Base-by-base conservation (phyloP, 1,140 invertebrate genomes). In the Andrena cerasifolii region DNA sequence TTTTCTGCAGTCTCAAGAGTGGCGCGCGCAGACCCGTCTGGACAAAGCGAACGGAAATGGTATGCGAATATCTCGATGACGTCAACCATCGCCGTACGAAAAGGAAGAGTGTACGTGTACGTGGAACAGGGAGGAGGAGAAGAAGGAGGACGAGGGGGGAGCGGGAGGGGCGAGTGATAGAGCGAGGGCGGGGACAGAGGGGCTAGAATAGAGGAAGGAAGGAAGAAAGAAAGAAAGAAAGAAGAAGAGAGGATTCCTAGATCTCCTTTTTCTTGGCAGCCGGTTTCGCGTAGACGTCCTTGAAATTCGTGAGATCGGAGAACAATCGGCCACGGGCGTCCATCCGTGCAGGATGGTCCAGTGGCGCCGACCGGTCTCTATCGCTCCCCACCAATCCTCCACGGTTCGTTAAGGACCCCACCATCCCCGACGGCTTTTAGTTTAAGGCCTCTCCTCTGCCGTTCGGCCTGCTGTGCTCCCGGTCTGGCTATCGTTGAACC, bases 301-400 rank as follows among this genome's bases (percentile, higher is more conserved):
- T 92, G 91, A 92, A 90, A 90, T 91, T 92, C 90, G 90, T 91
- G 87, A 90, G 88, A 89, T 90, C 88, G 85, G 82, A 84, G 87
- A 91, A 90, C 89, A 90, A 90, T 90, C 85, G 72, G 58, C 71
- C 82, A 89, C 79, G 78, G 82, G 82, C 78, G 79, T 79, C 45
- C 62, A 43, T 73, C 70, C 73, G 73, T 82, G 49, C 58, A 53
- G 71, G 61, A 74, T 74, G 71, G 76, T 77, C 73, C 73, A 79
- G 71, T 85, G 87, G 84, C 87, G 87, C 86, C 87, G 86, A 78
- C 80, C 79, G 78, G 82, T 86, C 85, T 86, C 83, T 82, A 76
- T 56, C 18, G 62, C 51, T 58, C 49, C 59, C 65, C 66, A 54
- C 77, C 75, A 61, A 58, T 74, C 51, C 24, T 45, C 58, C 54